Evolutionary conservation across 2,113 vertebrate genomes (phyloP).

Genomic region (Petaurus breviceps): DNA sequence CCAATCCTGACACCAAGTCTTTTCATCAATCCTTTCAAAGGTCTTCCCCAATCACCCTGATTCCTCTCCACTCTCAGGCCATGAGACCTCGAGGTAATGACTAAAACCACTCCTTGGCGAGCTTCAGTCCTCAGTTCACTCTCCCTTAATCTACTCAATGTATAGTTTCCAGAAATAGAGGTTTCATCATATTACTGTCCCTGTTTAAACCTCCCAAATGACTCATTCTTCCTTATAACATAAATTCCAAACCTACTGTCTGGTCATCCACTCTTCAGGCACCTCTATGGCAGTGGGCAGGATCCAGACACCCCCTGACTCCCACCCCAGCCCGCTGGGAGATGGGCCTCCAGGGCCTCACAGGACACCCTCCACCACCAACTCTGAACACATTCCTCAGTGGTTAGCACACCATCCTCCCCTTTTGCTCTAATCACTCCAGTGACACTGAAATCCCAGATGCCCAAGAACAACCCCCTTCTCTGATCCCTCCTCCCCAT

Average conservation of each 20-base stretch:
- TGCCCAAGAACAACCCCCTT: not conserved
- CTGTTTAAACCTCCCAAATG: not conserved
- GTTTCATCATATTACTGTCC: not conserved
- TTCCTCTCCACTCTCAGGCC: not conserved
- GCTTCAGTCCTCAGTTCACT: not conserved
- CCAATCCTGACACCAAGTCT: not conserved
- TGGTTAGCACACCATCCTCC: not conserved
- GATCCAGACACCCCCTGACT: too few relatives aligned
- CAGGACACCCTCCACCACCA: too few relatives aligned
- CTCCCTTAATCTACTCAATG: not conserved
- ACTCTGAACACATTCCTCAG: not conserved
- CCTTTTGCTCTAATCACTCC: not conserved
- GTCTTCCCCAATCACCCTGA: not conserved
- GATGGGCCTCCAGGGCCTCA: too few relatives aligned
- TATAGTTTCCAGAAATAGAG: not conserved
- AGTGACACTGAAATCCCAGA: too few relatives aligned
- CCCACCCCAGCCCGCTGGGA: too few relatives aligned
- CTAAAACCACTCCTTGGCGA: not conserved
- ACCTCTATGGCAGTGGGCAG: too few relatives aligned
- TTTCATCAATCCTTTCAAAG: not conserved
- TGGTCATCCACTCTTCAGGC: not conserved
- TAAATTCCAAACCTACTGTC: not conserved
- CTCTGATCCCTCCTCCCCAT: not conserved
- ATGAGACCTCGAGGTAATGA: not conserved
- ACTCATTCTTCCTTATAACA: not conserved